Percentiles rank a stretch among this genome's conserved stretches.
Evolutionary conservation across 2,888 invertebrate genomes (phyloP).

Genomic region (Leucoptera coffeella): DNA sequence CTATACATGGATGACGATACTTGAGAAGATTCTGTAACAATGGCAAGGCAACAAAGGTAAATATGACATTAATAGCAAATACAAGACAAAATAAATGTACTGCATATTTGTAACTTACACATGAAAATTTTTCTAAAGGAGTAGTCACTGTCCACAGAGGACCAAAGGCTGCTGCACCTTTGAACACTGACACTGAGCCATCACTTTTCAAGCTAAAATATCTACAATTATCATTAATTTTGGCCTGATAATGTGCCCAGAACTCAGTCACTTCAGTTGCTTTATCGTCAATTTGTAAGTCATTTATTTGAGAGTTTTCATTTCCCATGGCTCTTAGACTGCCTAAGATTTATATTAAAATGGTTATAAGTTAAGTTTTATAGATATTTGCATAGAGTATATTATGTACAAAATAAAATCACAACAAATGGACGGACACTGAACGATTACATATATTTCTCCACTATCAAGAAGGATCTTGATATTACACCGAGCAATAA

Average conservation of each 20-base stretch:
- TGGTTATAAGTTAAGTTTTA: background rate
- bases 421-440: too few species aligned
- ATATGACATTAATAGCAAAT: too few species aligned
- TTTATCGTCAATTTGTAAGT: constrained; percentile 69
- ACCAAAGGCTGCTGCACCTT: constrained; percentile 64
- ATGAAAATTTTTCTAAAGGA: constrained; percentile 70
- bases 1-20: constrained; percentile 80
- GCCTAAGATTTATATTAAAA: background rate
- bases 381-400: constrained; percentile 1
- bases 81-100: too few species aligned
- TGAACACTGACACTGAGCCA: constrained; percentile 66
- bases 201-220: constrained; percentile 47
- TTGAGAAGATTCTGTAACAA: constrained; percentile 76
- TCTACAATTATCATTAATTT: constrained; percentile 48
- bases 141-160: constrained; percentile 59
- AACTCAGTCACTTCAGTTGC: constrained; percentile 72
- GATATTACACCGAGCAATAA: too few species aligned
- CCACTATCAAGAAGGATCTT: too few species aligned
- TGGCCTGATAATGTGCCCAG: constrained; percentile 67
- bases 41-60: too few species aligned
- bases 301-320: constrained; percentile 65
- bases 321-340: constrained; percentile 61
- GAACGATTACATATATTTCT: too few species aligned
- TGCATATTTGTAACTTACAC: too few species aligned
- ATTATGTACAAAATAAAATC: background rate